Evolutionary conservation across 92 coral and sea anemone genomes (phyloP).

Genomic region (Nematostella vectensis): DNA sequence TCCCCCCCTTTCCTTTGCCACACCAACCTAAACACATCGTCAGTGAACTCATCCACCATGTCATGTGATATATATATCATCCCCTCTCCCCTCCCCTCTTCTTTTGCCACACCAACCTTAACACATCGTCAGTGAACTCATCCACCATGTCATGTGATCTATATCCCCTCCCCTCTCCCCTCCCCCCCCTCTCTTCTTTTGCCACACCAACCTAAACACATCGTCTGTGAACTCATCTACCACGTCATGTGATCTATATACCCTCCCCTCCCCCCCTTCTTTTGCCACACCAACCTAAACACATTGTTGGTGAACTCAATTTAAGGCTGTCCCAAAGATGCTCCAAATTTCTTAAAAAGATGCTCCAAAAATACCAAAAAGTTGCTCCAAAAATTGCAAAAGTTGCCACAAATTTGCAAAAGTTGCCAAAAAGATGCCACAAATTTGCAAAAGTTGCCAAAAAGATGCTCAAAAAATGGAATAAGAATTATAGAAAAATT

Average conservation of each 20-base stretch:
- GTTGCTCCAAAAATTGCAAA: no score
- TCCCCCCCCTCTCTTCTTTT: not conserved
- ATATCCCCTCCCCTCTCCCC: not conserved
- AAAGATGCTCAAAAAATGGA: no score
- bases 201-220: conserved; percentile 36
- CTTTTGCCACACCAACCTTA: conserved; percentile 23
- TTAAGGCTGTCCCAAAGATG: no score
- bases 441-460: no score
- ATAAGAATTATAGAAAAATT: no score
- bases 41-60: conserved; percentile 53
- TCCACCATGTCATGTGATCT: conserved; percentile 45
- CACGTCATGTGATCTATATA: conserved; percentile 27
- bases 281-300: no score
- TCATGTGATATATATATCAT: conserved; percentile 14
- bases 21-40: conserved; percentile 75
- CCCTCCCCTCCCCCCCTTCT: not conserved
- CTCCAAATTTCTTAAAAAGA: no score
- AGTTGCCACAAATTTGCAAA: no score
- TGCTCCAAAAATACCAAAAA: no score
- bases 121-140: conserved; percentile 53
- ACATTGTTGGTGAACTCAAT: no score
- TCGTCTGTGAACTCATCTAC: conserved; percentile 56
- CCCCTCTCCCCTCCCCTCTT: not conserved
- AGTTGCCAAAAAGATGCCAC: no score
- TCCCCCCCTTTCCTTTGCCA: not conserved